Percentiles rank a stretch among this genome's conserved stretches.
Conservation (phyloP, 2,888 invertebrate genomes). For the Hololepta plana region DNA sequence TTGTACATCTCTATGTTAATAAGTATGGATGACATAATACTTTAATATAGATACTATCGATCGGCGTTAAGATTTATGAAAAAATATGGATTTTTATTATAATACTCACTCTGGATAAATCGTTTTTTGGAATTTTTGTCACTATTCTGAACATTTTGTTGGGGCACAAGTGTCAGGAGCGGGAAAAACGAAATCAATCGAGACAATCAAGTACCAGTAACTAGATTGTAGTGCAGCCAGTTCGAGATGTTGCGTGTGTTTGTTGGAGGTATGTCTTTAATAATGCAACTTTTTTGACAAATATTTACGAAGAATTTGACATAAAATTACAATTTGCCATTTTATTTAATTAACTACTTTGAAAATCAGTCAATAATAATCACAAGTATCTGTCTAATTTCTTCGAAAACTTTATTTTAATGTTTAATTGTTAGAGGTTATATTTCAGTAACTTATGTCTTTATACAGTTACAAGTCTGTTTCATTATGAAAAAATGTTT, state of each 20-base stretch:
- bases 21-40: slow-evolving; percentile 6
- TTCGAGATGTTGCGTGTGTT: slow-evolving; percentile 14
- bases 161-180: slow-evolving; percentile 17
- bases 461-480: too few species aligned
- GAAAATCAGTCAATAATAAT: too few species aligned
- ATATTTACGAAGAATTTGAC: slow-evolving; percentile 16
- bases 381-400: too few species aligned
- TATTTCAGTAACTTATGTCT: too few species aligned
- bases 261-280: slow-evolving; percentile 15
- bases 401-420: neutral
- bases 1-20: neutral
- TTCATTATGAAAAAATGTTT: too few species aligned
- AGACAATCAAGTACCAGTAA: slow-evolving; percentile 10
- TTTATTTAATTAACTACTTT: too few species aligned
- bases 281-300: too few species aligned
- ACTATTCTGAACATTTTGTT: slow-evolving; percentile 21
- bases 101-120: slow-evolving; percentile 19
- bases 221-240: too few species aligned
- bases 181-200: slow-evolving; percentile 10
- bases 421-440: too few species aligned
- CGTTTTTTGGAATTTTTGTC: slow-evolving; percentile 14
- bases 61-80: too few species aligned
- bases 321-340: slow-evolving; percentile 1
- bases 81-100: too few species aligned
- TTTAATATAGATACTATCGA: too few species aligned